phyloP scores from a whole-genome alignment of 2,113 vertebrate species.

The Cyanistes caeruleus region DNA sequence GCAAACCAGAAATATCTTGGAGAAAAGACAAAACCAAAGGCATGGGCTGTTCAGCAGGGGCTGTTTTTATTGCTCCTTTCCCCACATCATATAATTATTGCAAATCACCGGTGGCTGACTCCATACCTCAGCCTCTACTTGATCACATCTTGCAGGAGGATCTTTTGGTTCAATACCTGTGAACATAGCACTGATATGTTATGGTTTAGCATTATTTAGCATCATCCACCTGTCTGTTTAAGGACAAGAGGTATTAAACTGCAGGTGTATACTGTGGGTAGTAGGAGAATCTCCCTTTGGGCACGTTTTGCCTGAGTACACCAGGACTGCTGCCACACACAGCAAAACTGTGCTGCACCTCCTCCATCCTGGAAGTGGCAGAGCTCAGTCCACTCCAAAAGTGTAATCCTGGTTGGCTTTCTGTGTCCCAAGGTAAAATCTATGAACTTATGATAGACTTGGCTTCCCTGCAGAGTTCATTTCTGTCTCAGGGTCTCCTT shows the following conservation, averaged over 20 bases:
- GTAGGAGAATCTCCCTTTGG: neutral
- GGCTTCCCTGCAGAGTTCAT: neutral
- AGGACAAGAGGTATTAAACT: neutral
- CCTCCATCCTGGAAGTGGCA: neutral
- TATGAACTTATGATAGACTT: neutral
- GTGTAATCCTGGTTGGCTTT: neutral
- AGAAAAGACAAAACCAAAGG: neutral
- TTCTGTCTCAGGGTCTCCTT: neutral
- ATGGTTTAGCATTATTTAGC: neutral
- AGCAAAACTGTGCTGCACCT: neutral
- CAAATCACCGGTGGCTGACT: neutral
- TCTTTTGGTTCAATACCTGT: neutral
- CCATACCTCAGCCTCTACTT: neutral
- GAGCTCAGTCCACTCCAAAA: neutral
- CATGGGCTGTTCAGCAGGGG: neutral
- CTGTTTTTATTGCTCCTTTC: neutral
- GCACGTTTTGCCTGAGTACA: neutral
- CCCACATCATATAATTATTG: neutral
- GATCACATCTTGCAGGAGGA: neutral
- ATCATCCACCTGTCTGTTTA: neutral
- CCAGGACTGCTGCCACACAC: neutral
- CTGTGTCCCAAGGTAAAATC: neutral
- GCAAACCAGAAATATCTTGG: neutral
- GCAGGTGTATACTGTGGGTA: accelerated
- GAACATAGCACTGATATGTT: neutral